These are phyloP conservation scores for Alces alces DNA, from an alignment of 2,113 vertebrate genomes.

Conservation along the genomic window DNA sequence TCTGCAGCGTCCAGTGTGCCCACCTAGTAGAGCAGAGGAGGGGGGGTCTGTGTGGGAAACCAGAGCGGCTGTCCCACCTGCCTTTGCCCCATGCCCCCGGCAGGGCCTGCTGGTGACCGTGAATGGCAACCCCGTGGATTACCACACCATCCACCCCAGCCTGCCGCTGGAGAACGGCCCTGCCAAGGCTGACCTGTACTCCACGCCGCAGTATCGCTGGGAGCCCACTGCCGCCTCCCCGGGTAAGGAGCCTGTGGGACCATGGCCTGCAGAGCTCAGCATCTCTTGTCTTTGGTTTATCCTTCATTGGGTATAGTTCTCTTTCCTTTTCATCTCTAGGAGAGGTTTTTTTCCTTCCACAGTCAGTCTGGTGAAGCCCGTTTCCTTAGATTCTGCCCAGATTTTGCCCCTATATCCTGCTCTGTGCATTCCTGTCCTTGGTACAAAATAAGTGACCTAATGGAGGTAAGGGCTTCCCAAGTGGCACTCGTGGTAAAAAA, in stretches of 20 bases:
- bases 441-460: background rate
- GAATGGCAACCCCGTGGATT: slow-evolving; percentile 94
- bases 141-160: slow-evolving; percentile 81
- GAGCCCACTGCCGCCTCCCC: slow-evolving; percentile 76
- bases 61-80: background rate
- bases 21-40: rapidly evolving
- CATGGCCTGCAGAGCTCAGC: rapidly evolving
- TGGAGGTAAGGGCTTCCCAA: background rate
- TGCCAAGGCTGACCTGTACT: slow-evolving; percentile 88
- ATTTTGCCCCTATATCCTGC: background rate
- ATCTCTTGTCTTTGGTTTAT: background rate
- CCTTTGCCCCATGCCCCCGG: background rate
- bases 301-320: background rate
- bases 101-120: slow-evolving; percentile 89
- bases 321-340: background rate
- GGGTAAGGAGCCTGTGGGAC: slow-evolving; percentile 76
- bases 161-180: slow-evolving; percentile 91
- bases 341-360: background rate
- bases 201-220: slow-evolving; percentile 94
- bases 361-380: background rate
- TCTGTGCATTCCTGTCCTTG: background rate
- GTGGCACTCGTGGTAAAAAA: background rate
- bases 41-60: rapidly evolving
- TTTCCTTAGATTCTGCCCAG: background rate
- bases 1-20: background rate